Evolutionary conservation across 2,797 vertebrate genomes (phyloP), one percentile per base, ranked within the genome.

Genomic region (Chaetophractus vellerosus): DNA sequence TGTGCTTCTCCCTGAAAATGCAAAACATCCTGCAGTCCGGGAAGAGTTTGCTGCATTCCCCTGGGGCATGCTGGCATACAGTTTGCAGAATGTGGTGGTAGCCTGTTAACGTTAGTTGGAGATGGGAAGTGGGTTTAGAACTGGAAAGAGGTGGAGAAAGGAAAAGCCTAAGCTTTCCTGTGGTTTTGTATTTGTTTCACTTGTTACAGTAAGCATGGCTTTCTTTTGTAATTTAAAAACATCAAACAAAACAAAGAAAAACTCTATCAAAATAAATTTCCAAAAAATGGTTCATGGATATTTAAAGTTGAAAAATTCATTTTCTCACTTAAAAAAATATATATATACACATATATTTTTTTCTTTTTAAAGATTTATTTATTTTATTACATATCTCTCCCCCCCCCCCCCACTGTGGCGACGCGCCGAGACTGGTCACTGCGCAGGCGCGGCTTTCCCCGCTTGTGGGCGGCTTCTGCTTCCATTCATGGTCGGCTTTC

Each of bases 191-290:
- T 74, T 59, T 78, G 41, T 61, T 59, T 82, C 63, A 86, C 50
- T 72, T 61, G 36, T 74, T 88, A 59, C 19, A 88, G 84, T 15
- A 83, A 86, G 28, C 28, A 69, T 23, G 24, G 14, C 23, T 45
- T 93, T 88, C 75, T 88, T 80, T 69, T 86, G 48, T 55, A 86
- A 89, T 64, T 95, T 69, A 74, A 94, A 84, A 95, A 81, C 24
- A 74, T 36, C 48, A 52, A 94, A 28, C 48, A 26, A 55, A 55
- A 24, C 6, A 81, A 66, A 80, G 50, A 52, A 31, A 72, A 85
- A 45, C n/a, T 26, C n/a, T 66, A 18, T 79, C 28, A 59, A 76
- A 81, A 64, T 33, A 10, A 3, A 79, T 66, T 64, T 83, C 75
- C 28, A 72, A 93, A 64, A 59, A 87, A 41, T 5, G 1, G 76